phyloP scores from a whole-genome alignment of 2,797 vertebrate species.

The Rhinatrema bivittatum region DNA sequence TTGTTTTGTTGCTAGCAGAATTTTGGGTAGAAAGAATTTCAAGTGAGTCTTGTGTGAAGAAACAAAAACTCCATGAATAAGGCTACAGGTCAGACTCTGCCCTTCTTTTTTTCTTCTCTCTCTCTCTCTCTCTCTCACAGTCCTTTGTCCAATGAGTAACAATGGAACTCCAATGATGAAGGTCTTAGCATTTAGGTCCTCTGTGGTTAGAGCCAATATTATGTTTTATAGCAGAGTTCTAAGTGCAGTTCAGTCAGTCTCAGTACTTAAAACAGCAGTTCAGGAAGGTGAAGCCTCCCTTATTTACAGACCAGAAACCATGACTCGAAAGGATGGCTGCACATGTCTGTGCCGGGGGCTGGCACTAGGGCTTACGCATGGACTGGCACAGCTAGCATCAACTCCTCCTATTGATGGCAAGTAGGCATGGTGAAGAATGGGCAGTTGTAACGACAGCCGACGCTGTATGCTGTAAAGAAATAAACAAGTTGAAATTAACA shows the following conservation, averaged over 20 bases:
- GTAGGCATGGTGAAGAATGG: slow-evolving; percentile 96
- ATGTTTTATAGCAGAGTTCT: slow-evolving; percentile 54
- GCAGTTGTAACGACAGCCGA: slow-evolving; percentile 93
- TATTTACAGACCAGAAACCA: slow-evolving; percentile 97
- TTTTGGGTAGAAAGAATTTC: slow-evolving; percentile 55
- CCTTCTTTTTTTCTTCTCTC: too few relatives aligned
- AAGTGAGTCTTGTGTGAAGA: slow-evolving; percentile 54
- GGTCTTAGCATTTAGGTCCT: slow-evolving; percentile 41
- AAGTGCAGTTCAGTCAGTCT: slow-evolving; percentile 55
- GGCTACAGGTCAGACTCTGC: slow-evolving; percentile 75
- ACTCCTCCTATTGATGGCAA: slow-evolving; percentile 97
- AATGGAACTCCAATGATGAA: slow-evolving; percentile 30
- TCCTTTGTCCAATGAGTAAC: slow-evolving; percentile 47
- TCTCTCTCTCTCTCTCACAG: slow-evolving; percentile 48
- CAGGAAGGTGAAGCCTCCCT: slow-evolving; percentile 51
- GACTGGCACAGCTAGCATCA: slow-evolving; percentile 94
- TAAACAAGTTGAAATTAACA: background rate
- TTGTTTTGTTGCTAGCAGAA: slow-evolving; percentile 43
- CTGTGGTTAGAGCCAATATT: slow-evolving; percentile 42
- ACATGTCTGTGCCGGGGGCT: slow-evolving; percentile 97
- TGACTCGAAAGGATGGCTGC: slow-evolving; percentile 95
- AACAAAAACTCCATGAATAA: slow-evolving; percentile 79
- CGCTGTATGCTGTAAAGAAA: slow-evolving; percentile 84
- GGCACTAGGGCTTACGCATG: slow-evolving; percentile 87
- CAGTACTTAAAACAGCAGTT: slow-evolving; percentile 54